Percentiles rank a stretch among this genome's conserved stretches.
phyloP scores from a whole-genome alignment of 2,797 vertebrate species.

The Myotis pilosus region DNA sequence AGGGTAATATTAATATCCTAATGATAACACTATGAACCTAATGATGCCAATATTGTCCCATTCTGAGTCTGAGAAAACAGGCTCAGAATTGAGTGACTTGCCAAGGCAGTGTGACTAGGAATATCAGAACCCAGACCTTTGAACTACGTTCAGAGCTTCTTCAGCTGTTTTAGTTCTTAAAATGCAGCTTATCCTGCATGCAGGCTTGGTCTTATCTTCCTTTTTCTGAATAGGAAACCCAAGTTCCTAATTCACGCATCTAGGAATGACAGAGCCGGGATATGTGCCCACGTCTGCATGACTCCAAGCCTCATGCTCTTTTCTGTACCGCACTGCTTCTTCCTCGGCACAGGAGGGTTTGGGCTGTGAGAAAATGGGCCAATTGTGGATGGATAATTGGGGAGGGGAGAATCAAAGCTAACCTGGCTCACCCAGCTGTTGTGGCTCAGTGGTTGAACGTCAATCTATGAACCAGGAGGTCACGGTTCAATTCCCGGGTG shows the following conservation, averaged over 20 bases:
- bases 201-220: background rate
- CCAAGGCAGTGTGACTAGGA: background rate
- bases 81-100: background rate
- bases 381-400: background rate
- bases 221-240: slow-evolving; percentile 23
- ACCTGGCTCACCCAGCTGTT: accelerated
- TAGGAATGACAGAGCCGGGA: background rate
- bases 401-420: background rate
- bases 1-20: background rate
- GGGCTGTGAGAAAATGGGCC: background rate
- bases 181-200: background rate
- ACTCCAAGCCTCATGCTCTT: background rate
- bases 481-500: no score
- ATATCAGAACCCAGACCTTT: slow-evolving; percentile 17
- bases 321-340: background rate
- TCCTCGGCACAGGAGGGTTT: background rate
- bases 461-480: no score
- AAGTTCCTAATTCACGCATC: background rate
- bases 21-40: background rate
- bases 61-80: slow-evolving; percentile 30
- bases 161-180: background rate
- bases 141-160: slow-evolving; percentile 3
- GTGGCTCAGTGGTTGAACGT: no score
- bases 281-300: background rate
- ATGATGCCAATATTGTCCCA: background rate